Base-by-base conservation (phyloP, 1,140 invertebrate genomes). In the Batillaria attramentaria region DNA sequence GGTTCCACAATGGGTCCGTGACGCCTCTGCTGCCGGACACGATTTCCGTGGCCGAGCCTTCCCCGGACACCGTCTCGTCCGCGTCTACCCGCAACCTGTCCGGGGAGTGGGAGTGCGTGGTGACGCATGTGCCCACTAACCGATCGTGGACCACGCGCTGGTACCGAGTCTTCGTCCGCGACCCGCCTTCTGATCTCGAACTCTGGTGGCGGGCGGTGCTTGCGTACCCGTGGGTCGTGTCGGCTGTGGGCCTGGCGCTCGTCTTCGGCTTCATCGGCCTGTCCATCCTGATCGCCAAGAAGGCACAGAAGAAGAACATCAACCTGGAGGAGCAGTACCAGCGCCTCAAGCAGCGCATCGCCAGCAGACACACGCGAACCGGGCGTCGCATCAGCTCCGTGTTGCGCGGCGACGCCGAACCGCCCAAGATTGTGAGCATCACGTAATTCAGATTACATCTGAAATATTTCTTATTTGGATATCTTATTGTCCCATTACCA, bases 71-170 rank as follows among this genome's bases (percentile, higher is more conserved):
- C 3, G 10, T 70, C 31, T 10, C 18, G 6, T 1, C 41, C 3
- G n/a, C n/a, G n/a, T 43, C 42, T 31, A 43, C 1, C 42, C 68
- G 24, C 24, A 42, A 70, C 42, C 43, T 70, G 68, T 39, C 68
- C 6, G 68, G 68, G 2, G 68, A 31, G 68, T 70, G 68, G 68
- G n/a, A 42, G 41, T 70, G 68, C 41, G 20, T 31, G 68, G 68
- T 70, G 68, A 28, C 20, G 24, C 68, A 70, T 42, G 57, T 62
- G 57, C 31, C 24, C 24, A 60, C 24, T 6, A 24, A 13, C 66
- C 41, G 66, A 5, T 39, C 18, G 13, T 69, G 66, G 66, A 69
- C 5, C 3, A 69, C 66, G 13, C 20, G 66, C 66, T 70, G 68
- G 68, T 46, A 46, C 68, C 28, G 42, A 0, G 24, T 70, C 33